A percentile compares a stretch with the other conserved stretches of the same genome.
These are phyloP conservation scores for Brienomyrus longianalis DNA, from an alignment of 2,113 vertebrate genomes.

Conservation along the genomic window DNA sequence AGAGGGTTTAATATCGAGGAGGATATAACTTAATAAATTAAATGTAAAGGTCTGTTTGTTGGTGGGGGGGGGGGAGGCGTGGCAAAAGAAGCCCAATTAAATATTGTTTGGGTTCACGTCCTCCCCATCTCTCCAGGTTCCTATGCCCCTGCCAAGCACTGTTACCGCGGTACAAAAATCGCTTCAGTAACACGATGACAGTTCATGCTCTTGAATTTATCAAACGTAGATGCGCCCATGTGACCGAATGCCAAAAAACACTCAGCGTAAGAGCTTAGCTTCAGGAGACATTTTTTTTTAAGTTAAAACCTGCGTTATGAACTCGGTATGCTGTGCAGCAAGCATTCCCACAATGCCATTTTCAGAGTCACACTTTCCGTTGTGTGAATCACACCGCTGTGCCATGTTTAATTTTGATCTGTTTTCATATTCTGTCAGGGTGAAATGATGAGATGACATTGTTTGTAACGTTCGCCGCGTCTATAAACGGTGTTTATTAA, in stretches of 20 bases:
- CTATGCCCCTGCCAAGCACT: background rate
- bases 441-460: background rate
- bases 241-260: background rate
- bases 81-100: background rate
- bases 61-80: background rate
- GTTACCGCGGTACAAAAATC: background rate
- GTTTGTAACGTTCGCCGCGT: background rate
- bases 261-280: background rate
- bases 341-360: background rate
- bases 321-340: background rate
- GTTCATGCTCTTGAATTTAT: background rate
- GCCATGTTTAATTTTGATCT: background rate
- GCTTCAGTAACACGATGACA: background rate
- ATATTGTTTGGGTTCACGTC: background rate
- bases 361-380: background rate
- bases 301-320: too few species aligned
- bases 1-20: background rate
- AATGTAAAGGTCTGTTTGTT: background rate
- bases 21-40: background rate
- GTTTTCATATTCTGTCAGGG: background rate
- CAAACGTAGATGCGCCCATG: background rate
- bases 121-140: background rate
- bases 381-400: background rate
- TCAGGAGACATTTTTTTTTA: background rate
- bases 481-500: slow-evolving; percentile 2